Base-by-base conservation (phyloP, 2,888 invertebrate species). In the Macrosoma leucophasiata region DNA sequence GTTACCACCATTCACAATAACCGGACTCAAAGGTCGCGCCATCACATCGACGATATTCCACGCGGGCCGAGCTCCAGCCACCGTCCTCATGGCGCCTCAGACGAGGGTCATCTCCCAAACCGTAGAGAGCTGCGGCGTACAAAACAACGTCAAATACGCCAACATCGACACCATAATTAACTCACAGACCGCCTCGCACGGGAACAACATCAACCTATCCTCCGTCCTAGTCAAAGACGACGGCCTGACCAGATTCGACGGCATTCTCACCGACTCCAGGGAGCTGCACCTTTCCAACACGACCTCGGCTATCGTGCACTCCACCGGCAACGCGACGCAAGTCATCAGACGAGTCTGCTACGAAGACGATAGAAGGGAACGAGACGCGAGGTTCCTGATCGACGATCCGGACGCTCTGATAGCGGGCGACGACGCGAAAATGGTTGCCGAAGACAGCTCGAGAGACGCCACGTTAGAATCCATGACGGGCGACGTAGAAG, bases 81-180 rank as follows among this genome's bases (percentile, higher is more conserved):
- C 84, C 1, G 84, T 84, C 0, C 67, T 84, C 0, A 54, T 71
- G 1, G 68, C 75, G 0, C 76, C 82, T 0, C 78, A 75, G 36
- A 62, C 78, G 28, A 74, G 77, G 2, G 78, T 82, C 46, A 82
- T 82, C 31, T 78, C 81, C 0, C 81, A 82, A 28, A 76, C 78
- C 5, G 57, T 61, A 3, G 71, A 69, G 17, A 50, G 49, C 11
- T 50, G 51, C 28, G 55, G 43, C 7, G 55, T 50, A n/a, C 50
- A 55, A 1, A 59, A 66, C 42, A 41, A 62, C 12, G 59, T 75
- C 41, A 79, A 79, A 29, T 81, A 75, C 51, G 34, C 72, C 0
- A 72, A 77, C 22, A 66, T 77, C 8, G 71, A 82, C 48, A 73
- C 72, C 49, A 70, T 81, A 55, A 74, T 78, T 33, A 61, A 72